Base-by-base conservation (phyloP, 2,113 vertebrate genomes). In the Chloroceryle aenea region DNA sequence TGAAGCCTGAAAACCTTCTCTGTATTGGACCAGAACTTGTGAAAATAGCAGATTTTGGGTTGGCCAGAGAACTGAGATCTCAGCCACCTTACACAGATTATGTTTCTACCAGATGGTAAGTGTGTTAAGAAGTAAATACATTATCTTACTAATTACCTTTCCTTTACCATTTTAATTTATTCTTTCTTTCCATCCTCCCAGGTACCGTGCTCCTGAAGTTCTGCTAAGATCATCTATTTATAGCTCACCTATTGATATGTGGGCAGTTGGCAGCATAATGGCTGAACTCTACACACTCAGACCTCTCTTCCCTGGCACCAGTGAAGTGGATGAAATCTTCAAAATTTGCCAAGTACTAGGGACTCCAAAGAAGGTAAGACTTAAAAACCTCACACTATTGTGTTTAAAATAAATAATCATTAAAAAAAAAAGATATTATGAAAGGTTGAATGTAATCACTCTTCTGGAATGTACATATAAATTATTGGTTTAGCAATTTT, bases 341-440 rank as follows among this genome's bases (percentile, higher is more conserved):
- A 99, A 99, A 98, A 99, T 99, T 95, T 99, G 99, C 98, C 99
- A 99, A 98, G 99, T 99, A 16, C 97, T 99, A 76, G 99, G 99
- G 64, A 99, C 99, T 8, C 99, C 99, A 22, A 99, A 99, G 96
- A 99, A 99, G 98, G 99, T 99, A 93, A 97, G 98, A 20, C 68
- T 64, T 81, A 34, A 64, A 93, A 78, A 47, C 20, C 5, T 61
- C 21, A 61, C 2, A 18, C 29, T 59, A 4, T 50, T 58, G 4
- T 40, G 36, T 30, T 75, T 7, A 20, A 14, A 56, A 27, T 22
- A 20, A 56, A 30, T 15, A 55, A 17, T n/a, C n/a, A n/a, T n/a
- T 40, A 48, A 11, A 25, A 52, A 52, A 15, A 48, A 2, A 68
- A 79, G 42, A 27, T 36, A 38, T n/a, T 43, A 23, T 23, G 40